A percentile compares a stretch with the other conserved stretches of the same genome.
Evolutionary conservation across 2,888 invertebrate species (phyloP).

Genomic region (Bellardia pandia): DNA sequence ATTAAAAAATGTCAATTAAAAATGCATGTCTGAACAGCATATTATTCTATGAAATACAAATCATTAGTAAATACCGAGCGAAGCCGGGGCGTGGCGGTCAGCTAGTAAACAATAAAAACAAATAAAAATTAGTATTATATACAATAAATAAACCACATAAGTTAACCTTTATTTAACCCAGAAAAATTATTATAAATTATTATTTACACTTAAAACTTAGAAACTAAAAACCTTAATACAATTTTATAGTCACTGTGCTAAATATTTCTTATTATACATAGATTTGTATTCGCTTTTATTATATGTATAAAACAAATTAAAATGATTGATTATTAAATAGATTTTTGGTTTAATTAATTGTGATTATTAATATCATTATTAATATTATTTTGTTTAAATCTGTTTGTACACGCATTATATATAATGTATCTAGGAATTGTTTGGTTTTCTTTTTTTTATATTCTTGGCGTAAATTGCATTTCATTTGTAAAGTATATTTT

Average conservation of each 20-base stretch:
- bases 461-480: slow-evolving; percentile 59
- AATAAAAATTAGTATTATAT: no score
- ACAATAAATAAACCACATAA: neutral
- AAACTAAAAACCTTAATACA: neutral
- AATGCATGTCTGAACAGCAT: no score
- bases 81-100: no score
- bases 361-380: slow-evolving; percentile 26
- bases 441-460: slow-evolving; percentile 7
- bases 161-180: neutral
- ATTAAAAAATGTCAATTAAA: no score
- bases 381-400: slow-evolving; percentile 72
- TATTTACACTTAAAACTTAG: neutral
- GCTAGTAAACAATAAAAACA: no score
- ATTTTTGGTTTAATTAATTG: slow-evolving; percentile 36
- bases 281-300: slow-evolving; percentile 68
- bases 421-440: slow-evolving; percentile 82
- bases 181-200: neutral
- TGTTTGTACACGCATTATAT: slow-evolving; percentile 83
- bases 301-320: slow-evolving; percentile 8
- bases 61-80: no score
- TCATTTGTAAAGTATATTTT: slow-evolving; percentile 12
- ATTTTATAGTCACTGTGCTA: neutral
- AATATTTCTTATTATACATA: no score
- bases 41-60: no score
- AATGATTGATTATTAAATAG: slow-evolving; percentile 21